These are phyloP conservation scores for Syngnathus acus DNA, from an alignment of 2,797 vertebrate species.

Conservation along the genomic window DNA sequence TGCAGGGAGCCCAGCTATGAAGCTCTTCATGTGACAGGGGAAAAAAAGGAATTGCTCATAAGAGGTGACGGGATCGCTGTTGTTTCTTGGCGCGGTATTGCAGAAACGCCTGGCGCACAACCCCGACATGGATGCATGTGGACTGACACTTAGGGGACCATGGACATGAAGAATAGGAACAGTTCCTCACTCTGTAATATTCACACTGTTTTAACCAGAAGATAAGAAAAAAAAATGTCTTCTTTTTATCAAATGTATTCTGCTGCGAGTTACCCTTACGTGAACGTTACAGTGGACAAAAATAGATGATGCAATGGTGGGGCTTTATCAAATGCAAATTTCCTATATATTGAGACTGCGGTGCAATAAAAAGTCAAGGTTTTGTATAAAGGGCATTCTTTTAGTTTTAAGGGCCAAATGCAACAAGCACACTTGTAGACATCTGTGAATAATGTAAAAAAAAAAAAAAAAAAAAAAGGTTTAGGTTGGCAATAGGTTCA, in stretches of 20 bases:
- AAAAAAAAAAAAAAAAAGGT: not conserved
- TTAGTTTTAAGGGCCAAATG: slow-evolving; percentile 45
- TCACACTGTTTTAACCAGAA: slow-evolving; percentile 7
- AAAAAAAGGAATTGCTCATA: slow-evolving; percentile 28
- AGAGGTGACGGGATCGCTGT: slow-evolving; percentile 47
- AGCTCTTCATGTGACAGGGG: slow-evolving; percentile 15
- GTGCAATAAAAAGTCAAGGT: slow-evolving; percentile 42
- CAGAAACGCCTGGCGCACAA: slow-evolving; percentile 19
- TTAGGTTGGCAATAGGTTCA: not conserved
- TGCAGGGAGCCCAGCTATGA: slow-evolving; percentile 23
- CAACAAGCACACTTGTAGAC: slow-evolving; percentile 38
- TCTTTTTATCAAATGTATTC: not conserved
- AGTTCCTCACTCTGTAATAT: slow-evolving; percentile 8
- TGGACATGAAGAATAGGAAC: slow-evolving; percentile 17
- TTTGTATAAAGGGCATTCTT: slow-evolving; percentile 64
- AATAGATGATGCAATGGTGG: not conserved
- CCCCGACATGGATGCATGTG: slow-evolving; percentile 21
- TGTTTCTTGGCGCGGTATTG: slow-evolving; percentile 34
- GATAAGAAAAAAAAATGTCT: slow-evolving; percentile 4
- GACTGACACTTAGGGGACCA: slow-evolving; percentile 49
- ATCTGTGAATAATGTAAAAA: slow-evolving; percentile 12
- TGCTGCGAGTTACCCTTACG: not conserved
- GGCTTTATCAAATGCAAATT: slow-evolving; percentile 20
- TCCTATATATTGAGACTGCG: slow-evolving; percentile 29
- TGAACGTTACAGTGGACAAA: not conserved